Evolutionary conservation across 2,113 vertebrate genomes (phyloP).

Genomic region (Chinchilla lanigera): DNA sequence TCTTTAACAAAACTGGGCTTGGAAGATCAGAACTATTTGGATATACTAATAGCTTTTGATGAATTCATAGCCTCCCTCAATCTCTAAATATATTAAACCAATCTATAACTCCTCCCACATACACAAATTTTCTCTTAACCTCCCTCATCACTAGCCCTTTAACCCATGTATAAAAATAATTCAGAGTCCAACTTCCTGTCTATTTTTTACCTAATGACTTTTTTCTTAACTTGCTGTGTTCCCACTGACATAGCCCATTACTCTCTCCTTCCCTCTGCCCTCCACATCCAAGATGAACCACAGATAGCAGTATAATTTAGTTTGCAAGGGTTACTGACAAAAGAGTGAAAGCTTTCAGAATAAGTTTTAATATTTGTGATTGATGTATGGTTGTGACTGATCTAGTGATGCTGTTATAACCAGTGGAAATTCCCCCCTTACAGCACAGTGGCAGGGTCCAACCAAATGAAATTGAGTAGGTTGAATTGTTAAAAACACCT

Average conservation of each 20-base stretch:
- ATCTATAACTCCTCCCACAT: neutral
- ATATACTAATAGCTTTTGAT: neutral
- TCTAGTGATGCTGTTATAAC: neutral
- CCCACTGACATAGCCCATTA: too few relatives aligned
- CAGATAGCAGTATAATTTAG: neutral
- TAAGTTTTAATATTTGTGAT: neutral
- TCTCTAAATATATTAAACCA: neutral
- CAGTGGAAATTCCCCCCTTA: neutral
- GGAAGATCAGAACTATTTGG: neutral
- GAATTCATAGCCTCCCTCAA: neutral
- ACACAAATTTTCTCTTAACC: neutral
- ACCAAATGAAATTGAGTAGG: neutral
- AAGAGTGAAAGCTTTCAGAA: neutral
- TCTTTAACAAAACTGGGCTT: neutral
- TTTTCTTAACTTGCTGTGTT: neutral
- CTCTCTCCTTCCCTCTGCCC: too few relatives aligned
- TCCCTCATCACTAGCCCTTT: neutral
- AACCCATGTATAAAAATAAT: neutral
- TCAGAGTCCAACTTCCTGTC: neutral
- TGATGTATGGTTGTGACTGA: neutral
- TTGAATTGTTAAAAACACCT: neutral
- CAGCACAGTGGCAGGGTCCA: neutral
- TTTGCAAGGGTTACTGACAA: neutral
- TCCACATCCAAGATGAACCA: neutral
- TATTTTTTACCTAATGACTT: neutral